These are phyloP conservation scores for Sphaerophoria taeniata DNA, from an alignment of 2,888 invertebrate genomes.

Conservation along the genomic window DNA sequence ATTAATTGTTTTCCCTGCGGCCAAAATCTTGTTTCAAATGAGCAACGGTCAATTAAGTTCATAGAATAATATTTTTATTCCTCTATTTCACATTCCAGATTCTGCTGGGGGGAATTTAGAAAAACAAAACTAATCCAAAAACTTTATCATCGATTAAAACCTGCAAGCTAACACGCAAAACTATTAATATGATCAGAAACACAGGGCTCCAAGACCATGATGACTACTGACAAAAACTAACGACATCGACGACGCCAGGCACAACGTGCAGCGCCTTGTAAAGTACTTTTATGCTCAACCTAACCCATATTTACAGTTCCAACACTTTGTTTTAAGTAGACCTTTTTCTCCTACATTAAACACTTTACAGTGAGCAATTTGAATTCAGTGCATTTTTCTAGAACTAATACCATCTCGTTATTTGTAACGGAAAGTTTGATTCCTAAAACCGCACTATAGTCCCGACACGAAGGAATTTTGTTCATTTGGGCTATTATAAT, in stretches of 20 bases:
- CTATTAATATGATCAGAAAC: slow-evolving; percentile 31
- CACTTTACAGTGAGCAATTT: slow-evolving; percentile 57
- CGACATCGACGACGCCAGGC: slow-evolving; percentile 6
- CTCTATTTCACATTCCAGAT: not conserved
- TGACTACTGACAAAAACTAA: too few species aligned
- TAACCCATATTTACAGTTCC: slow-evolving; percentile 52
- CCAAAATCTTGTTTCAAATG: not conserved
- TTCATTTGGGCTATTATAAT: slow-evolving; percentile 66
- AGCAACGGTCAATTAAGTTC: not conserved
- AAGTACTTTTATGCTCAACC: slow-evolving; percentile 35
- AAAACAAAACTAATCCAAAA: slow-evolving; percentile 5
- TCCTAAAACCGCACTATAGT: slow-evolving; percentile 48
- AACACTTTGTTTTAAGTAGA: slow-evolving; percentile 21
- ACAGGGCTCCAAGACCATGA: slow-evolving; percentile 8
- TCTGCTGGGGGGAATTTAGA: slow-evolving; percentile 1
- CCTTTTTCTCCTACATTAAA: slow-evolving; percentile 14
- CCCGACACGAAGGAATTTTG: slow-evolving; percentile 61
- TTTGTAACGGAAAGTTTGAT: slow-evolving; percentile 65
- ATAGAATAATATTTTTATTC: not conserved
- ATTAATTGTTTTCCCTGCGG: not conserved
- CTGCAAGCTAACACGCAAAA: slow-evolving; percentile 46
- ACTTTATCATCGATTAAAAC: slow-evolving; percentile 35
- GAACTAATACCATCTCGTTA: slow-evolving; percentile 49
- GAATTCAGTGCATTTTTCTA: slow-evolving; percentile 63
- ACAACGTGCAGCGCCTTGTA: not conserved